These are phyloP conservation scores for Phortica okadai DNA, from an alignment of 2,888 invertebrate species.

Conservation along the genomic window DNA sequence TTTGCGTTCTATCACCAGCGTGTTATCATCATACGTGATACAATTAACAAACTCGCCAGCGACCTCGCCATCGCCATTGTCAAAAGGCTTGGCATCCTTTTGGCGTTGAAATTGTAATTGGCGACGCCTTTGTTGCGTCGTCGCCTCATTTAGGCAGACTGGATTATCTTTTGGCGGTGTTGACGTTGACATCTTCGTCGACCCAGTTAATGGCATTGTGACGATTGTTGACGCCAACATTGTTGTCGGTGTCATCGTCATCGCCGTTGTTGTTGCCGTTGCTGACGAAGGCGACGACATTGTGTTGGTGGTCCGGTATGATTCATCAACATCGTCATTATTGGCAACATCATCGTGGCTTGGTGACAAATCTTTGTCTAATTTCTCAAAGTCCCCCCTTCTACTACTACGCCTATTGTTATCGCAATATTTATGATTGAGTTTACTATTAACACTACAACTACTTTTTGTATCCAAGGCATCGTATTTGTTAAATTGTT, in stretches of 20 bases:
- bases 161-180: constrained; percentile 8
- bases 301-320: constrained; percentile 45
- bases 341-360: constrained; percentile 30
- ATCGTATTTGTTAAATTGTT: constrained; percentile 57
- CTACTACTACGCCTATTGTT: constrained; percentile 43
- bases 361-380: constrained; percentile 50
- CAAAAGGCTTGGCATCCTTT: constrained; percentile 60
- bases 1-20: constrained; percentile 59
- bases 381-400: constrained; percentile 14
- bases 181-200: constrained; percentile 36
- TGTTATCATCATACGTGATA: constrained; percentile 63
- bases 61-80: constrained; percentile 50
- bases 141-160: not conserved
- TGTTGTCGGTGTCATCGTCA: constrained; percentile 18
- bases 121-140: constrained; percentile 57
- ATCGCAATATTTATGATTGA: constrained; percentile 62
- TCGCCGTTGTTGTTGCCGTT: constrained; percentile 37
- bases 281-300: not conserved
- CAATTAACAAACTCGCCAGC: constrained; percentile 62
- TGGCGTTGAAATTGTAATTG: constrained; percentile 61
- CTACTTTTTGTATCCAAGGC: constrained; percentile 56
- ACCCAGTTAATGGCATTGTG: constrained; percentile 27
- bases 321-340: constrained; percentile 55
- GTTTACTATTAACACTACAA: constrained; percentile 58
- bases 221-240: not conserved